Evolutionary conservation across 2,113 vertebrate species (phyloP).

Genomic region (Poeciliopsis occidentalis): DNA sequence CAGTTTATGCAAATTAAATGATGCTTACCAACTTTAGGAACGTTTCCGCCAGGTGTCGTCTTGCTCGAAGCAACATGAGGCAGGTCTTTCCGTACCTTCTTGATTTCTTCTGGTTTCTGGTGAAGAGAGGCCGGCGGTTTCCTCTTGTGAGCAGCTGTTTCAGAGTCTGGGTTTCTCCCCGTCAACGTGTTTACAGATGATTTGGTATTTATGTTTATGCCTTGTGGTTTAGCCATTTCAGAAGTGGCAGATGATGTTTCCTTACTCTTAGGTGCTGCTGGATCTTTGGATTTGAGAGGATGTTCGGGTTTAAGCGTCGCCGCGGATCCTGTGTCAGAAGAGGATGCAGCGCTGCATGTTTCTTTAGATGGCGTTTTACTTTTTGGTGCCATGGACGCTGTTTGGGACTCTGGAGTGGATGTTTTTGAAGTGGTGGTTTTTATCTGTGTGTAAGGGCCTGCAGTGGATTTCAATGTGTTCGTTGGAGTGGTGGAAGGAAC

Average conservation of each 20-base stretch:
- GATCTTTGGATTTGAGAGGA: not conserved
- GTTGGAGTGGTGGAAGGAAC: too few species aligned
- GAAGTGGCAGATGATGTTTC: not conserved
- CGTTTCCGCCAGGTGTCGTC: not conserved
- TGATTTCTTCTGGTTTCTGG: not conserved
- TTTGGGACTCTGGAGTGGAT: not conserved
- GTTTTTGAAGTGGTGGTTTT: not conserved
- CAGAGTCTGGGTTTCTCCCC: not conserved
- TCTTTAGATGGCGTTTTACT: not conserved
- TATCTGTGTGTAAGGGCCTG: not conserved
- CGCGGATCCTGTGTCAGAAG: not conserved
- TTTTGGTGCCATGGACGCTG: not conserved
- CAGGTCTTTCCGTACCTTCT: not conserved
- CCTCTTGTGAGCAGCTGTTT: not conserved
- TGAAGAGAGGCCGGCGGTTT: not conserved
- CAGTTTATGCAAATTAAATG: not conserved
- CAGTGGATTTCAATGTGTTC: not conserved
- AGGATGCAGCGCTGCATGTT: not conserved
- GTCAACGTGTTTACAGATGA: not conserved
- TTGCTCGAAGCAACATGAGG: not conserved
- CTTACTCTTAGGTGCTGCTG: not conserved
- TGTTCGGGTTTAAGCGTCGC: not conserved
- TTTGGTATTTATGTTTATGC: not conserved
- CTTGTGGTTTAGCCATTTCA: not conserved
- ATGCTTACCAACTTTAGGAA: slow-evolving; percentile 48